These are phyloP conservation scores for Acromyrmex echinatior DNA, from an alignment of 1,140 invertebrate genomes.

Conservation along the genomic window DNA sequence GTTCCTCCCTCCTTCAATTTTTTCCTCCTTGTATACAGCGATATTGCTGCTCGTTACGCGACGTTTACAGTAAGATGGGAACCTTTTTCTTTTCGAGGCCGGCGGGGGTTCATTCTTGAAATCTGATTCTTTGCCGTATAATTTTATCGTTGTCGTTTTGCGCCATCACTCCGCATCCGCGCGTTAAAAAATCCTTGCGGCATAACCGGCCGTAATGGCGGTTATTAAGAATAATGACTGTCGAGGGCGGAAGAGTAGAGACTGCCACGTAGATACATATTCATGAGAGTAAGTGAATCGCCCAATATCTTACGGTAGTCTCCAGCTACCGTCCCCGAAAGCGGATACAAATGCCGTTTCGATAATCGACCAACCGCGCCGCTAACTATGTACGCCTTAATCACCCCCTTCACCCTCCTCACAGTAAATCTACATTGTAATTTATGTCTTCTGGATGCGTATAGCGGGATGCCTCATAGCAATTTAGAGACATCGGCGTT, in stretches of 20 bases:
- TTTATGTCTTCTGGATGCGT: constrained; percentile 39
- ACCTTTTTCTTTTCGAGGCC: neutral
- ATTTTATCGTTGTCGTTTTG: constrained; percentile 69
- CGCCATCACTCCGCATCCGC: constrained; percentile 52
- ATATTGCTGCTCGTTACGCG: constrained; percentile 43
- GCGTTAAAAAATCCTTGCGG: constrained; percentile 67
- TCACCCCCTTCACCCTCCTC: neutral
- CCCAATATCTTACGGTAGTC: constrained; percentile 66
- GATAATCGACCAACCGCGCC: constrained; percentile 54
- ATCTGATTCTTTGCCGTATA: constrained; percentile 45
- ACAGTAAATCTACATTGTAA: constrained; percentile 15
- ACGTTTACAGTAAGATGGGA: constrained; percentile 25
- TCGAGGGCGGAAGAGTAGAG: constrained; percentile 63
- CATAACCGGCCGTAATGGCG: constrained; percentile 58
- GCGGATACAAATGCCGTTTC: constrained; percentile 58
- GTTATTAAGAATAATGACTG: constrained; percentile 77
- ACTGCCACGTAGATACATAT: constrained; percentile 71
- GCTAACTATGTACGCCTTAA: constrained; percentile 50
- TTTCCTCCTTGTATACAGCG: neutral
- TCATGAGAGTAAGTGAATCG: constrained; percentile 77
- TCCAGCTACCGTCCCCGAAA: constrained; percentile 23
- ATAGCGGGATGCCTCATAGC: neutral
- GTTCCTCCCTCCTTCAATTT: neutral
- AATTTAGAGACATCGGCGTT: constrained; percentile 41
- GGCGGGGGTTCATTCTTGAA: constrained; percentile 41